Evolutionary conservation across 2,888 invertebrate genomes (phyloP).

Genomic region (Perithous albicinctus): DNA sequence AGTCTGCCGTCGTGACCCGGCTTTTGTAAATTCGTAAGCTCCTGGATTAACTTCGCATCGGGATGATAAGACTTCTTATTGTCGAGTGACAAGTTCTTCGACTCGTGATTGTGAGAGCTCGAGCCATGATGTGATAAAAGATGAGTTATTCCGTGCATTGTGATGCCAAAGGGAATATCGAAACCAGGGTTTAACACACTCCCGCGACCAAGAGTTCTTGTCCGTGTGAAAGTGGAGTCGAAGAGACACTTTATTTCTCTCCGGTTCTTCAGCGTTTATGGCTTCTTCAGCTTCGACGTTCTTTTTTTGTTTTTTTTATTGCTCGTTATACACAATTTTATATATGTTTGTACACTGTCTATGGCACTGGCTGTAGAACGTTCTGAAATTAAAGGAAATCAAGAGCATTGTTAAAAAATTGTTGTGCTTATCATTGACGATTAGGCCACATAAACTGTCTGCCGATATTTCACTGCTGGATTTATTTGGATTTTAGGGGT

Average conservation of each 20-base stretch:
- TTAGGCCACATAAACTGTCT: background rate
- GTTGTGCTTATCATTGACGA: background rate
- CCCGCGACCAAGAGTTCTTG: background rate
- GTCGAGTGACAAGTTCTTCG: conserved; percentile 61
- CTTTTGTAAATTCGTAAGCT: conserved; percentile 73
- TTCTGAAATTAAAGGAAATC: conserved; percentile 57
- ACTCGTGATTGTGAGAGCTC: conserved; percentile 80
- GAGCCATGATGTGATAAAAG: conserved; percentile 81
- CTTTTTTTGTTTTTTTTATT: background rate
- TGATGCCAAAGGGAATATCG: conserved; percentile 64
- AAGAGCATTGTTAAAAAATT: conserved; percentile 20
- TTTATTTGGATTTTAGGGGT: background rate
- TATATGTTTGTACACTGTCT: conserved; percentile 24
- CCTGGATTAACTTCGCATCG: conserved; percentile 77
- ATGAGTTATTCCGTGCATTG: conserved; percentile 86
- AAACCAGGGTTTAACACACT: background rate
- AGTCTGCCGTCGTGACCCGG: conserved; percentile 71
- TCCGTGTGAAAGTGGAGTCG: background rate
- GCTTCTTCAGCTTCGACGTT: conserved; percentile 21
- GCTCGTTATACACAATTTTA: conserved; percentile 15
- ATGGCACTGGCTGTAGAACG: conserved; percentile 19
- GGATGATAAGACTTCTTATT: conserved; percentile 67
- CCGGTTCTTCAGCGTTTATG: background rate
- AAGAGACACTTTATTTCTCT: background rate
- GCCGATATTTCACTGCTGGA: conserved; percentile 65